Conservation (phyloP, 30 jellyfish, hydroid and myxozoan genomes). For the Mastigias papua region DNA sequence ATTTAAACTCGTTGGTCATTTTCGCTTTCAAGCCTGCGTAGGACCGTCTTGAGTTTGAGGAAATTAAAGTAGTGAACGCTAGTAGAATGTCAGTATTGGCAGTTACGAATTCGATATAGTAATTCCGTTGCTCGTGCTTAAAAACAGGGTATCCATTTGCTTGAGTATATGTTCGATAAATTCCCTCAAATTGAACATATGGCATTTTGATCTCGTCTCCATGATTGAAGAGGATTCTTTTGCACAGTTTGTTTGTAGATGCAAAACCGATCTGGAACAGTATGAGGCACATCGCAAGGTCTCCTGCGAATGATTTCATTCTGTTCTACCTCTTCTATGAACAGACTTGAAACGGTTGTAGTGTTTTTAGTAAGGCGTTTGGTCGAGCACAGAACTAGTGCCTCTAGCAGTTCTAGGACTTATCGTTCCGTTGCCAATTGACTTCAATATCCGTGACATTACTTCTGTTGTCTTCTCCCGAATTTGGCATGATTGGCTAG, state of each 20-base stretch:
- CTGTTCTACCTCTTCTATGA: too few species aligned
- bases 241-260: slow-evolving; percentile 10
- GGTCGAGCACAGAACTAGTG: too few species aligned
- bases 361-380: too few species aligned
- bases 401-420: too few species aligned
- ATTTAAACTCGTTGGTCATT: background rate
- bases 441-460: too few species aligned
- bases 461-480: too few species aligned
- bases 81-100: background rate
- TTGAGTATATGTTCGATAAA: background rate
- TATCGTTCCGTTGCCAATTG: too few species aligned
- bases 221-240: slow-evolving; percentile 29
- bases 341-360: too few species aligned
- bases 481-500: too few species aligned
- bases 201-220: slow-evolving; percentile 58
- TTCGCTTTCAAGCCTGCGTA: slow-evolving; percentile 21
- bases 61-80: background rate
- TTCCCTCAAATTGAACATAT: slow-evolving; percentile 45
- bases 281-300: too few species aligned
- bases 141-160: slow-evolving; percentile 13
- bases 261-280: background rate
- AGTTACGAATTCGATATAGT: background rate
- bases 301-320: too few species aligned
- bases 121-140: slow-evolving; percentile 41
- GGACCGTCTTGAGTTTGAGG: background rate